Conservation (phyloP, 2,888 invertebrate genomes). For the Ectemnius lituratus region DNA sequence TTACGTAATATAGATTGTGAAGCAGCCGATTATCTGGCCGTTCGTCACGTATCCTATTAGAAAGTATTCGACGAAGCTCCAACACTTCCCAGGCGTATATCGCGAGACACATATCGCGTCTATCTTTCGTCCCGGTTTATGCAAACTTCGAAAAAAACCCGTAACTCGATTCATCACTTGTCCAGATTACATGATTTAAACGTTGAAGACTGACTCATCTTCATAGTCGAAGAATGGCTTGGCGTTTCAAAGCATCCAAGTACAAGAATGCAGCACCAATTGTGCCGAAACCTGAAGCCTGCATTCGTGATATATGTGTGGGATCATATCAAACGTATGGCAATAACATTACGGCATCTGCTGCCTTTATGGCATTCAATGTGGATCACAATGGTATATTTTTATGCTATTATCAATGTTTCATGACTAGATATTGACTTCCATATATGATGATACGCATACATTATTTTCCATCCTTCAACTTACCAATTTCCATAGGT, state of each 20-base stretch:
- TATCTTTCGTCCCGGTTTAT: no score
- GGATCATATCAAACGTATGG: conserved; percentile 97
- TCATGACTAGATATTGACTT: conserved; percentile 28
- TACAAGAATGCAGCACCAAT: conserved; percentile 99
- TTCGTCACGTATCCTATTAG: background rate
- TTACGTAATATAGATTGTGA: background rate
- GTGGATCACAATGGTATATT: conserved; percentile 91
- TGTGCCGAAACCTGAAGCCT: conserved; percentile 95
- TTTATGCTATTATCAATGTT: conserved; percentile 95
- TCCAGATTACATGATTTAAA: conserved; percentile 74
- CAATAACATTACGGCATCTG: conserved; percentile 95
- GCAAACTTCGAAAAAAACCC: background rate
- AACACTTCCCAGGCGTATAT: background rate
- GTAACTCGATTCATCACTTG: background rate
- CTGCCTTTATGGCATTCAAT: conserved; percentile 96
- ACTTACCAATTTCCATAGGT: conserved; percentile 77
- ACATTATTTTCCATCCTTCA: background rate
- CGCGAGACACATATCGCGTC: no score
- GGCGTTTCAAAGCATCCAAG: conserved; percentile 98
- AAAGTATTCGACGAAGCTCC: background rate
- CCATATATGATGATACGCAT: background rate
- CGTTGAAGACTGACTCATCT: conserved; percentile 12
- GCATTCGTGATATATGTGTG: conserved; percentile 91
- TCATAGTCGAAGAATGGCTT: conserved; percentile 83
- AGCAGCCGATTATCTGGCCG: background rate